phyloP scores from a whole-genome alignment of 2,797 vertebrate genomes.

The Vespertilio murinus region DNA sequence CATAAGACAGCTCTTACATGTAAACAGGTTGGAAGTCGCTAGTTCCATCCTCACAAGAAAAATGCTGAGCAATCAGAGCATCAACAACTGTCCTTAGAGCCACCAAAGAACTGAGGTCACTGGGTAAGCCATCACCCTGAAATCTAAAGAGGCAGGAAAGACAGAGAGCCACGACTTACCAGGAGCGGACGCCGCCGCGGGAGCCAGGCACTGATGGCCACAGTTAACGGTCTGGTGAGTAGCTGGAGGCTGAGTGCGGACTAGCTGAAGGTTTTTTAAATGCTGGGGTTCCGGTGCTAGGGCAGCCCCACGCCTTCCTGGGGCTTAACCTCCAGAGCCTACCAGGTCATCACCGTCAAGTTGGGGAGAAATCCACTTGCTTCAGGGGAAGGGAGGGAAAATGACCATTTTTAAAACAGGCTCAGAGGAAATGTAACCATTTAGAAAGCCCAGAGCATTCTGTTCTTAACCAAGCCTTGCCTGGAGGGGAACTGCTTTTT shows the following conservation, averaged over 20 bases:
- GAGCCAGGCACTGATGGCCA: not conserved
- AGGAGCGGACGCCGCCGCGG: not conserved
- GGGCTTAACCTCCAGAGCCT: not conserved
- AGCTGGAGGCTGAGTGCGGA: not conserved
- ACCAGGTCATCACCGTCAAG: not conserved
- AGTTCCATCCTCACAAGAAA: not conserved
- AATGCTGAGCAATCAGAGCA: not conserved
- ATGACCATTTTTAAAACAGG: slow-evolving; percentile 50
- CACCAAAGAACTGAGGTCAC: not conserved
- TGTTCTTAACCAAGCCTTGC: slow-evolving; percentile 31
- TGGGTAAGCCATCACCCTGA: not conserved
- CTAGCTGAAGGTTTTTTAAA: not conserved
- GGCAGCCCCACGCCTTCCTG: not conserved
- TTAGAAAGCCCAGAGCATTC: slow-evolving; percentile 37
- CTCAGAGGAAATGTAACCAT: slow-evolving; percentile 56
- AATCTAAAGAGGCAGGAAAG: not conserved
- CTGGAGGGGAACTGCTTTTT: not conserved
- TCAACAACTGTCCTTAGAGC: not conserved
- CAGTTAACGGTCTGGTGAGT: fast-evolving
- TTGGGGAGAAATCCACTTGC: not conserved
- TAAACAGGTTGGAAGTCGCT: not conserved
- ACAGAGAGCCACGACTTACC: slow-evolving; percentile 26
- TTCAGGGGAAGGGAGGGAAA: not conserved
- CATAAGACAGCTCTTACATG: not conserved
- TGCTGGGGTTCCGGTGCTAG: not conserved